A percentile compares a stretch with the other conserved stretches of the same genome.
Evolutionary conservation across 2,888 invertebrate genomes (phyloP).

Genomic region (Scelioninae gen. 2): DNA sequence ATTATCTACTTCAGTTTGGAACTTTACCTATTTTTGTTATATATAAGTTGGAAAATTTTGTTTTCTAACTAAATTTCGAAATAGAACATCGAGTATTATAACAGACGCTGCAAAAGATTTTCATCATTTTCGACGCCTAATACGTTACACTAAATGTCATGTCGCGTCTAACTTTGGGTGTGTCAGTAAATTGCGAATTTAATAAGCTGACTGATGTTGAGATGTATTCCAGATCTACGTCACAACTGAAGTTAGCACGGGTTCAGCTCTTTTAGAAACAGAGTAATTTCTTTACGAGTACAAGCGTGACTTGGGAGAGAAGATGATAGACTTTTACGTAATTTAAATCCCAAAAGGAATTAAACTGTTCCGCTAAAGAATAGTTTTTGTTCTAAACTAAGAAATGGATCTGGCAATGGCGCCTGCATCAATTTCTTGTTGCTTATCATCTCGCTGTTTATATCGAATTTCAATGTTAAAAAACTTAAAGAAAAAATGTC

Average conservation of each 20-base stretch:
- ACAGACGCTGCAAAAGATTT: slow-evolving; percentile 25
- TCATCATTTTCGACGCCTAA: slow-evolving; percentile 23
- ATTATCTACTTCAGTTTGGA: no score
- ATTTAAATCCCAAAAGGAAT: neutral
- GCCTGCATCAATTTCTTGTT: neutral
- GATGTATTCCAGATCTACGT: slow-evolving; percentile 23
- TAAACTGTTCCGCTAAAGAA: neutral
- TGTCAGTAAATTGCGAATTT: slow-evolving; percentile 44
- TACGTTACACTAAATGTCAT: slow-evolving; percentile 22
- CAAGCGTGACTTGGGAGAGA: slow-evolving; percentile 33
- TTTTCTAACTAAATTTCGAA: slow-evolving; percentile 21
- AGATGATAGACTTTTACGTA: slow-evolving; percentile 1
- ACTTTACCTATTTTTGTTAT: neutral
- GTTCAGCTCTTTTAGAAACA: slow-evolving; percentile 26
- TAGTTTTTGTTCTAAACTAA: no score
- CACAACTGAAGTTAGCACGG: slow-evolving; percentile 30
- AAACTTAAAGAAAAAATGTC: no score
- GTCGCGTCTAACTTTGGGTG: slow-evolving; percentile 31
- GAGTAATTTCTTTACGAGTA: slow-evolving; percentile 41
- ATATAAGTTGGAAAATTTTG: neutral
- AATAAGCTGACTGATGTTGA: slow-evolving; percentile 47
- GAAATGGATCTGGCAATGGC: no score
- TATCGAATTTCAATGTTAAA: no score
- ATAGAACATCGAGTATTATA: slow-evolving; percentile 6
- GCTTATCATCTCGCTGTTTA: neutral